Evolutionary conservation across 2,113 vertebrate genomes (phyloP), one percentile per base, ranked within the genome.

Genomic region (Argyrosomus japonicus): DNA sequence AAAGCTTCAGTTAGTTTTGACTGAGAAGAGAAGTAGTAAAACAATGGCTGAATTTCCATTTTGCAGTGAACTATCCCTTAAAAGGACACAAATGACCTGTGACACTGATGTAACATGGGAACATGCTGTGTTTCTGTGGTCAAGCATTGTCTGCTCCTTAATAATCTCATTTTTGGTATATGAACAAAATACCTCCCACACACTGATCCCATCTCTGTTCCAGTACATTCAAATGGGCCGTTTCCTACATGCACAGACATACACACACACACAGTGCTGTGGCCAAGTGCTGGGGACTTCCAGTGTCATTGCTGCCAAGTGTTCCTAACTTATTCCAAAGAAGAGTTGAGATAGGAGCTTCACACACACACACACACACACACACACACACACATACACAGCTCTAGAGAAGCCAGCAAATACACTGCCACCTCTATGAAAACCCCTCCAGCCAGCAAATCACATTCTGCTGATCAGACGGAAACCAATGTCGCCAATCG

Each of bases 281-380:
- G 82, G 89, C 91, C 89, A 90, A 89, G 72, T 87, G 79, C 82
- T 89, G 94, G 94, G 95, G 94, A 95, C 94, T 95, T 95, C 94
- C 95, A 94, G 89, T 86, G 77, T 82, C 74, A 64, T 64, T 79
- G 85, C 92, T 95, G 95, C 94, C 94, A 95, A 95, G 89, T 89
- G 71, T 84, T 94, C 79, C 85, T 86, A 74, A 84, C 87, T 75
- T 86, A 87, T 91, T 93, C 85, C 92, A 92, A 89, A 80, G 75
- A 83, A 65, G 89, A 90, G 73, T 84, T 69, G 45, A 73, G 88
- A 93, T 91, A 90, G 56, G 68, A 79, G 74, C 50, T 23, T 76
- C 65, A 54, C 61, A 62, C 63, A 68, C 32, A 60, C 27, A 27
- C 68, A 54, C 32, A 60, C 67, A 68, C 11, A 77, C 79, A 68